Evolutionary conservation across 2,888 invertebrate genomes (phyloP).

Genomic region (Miltochrista miniata): DNA sequence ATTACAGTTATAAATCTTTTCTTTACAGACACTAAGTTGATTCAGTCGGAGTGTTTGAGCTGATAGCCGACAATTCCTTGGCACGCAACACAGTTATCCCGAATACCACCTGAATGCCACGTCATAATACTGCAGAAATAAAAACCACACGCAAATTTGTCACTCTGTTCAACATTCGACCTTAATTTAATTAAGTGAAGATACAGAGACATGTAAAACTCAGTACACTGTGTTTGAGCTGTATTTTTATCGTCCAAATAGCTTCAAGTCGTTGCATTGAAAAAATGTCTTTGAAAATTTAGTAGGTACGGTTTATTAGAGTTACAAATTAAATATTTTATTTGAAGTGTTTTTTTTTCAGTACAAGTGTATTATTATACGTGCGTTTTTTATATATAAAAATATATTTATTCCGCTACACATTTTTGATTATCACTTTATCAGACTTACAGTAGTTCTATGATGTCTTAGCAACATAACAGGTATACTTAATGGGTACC

Average conservation of each 20-base stretch:
- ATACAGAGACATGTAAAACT: not conserved
- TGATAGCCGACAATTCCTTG: constrained; percentile 42
- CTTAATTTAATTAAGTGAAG: constrained; percentile 33
- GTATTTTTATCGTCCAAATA: constrained; percentile 18
- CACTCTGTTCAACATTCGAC: constrained; percentile 29
- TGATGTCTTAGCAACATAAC: too few relatives aligned
- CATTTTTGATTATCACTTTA: too few relatives aligned
- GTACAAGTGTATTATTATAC: too few relatives aligned
- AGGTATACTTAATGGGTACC: too few relatives aligned
- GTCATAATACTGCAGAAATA: constrained; percentile 19
- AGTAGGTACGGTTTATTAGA: too few relatives aligned
- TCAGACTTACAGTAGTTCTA: too few relatives aligned
- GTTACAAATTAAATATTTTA: too few relatives aligned
- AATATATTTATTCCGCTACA: too few relatives aligned
- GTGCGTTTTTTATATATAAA: too few relatives aligned
- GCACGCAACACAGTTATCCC: constrained; percentile 50
- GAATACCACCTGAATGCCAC: constrained; percentile 41
- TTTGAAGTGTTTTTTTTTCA: too few relatives aligned
- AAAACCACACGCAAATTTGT: constrained; percentile 22
- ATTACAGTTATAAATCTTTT: constrained; percentile 27
- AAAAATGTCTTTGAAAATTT: constrained; percentile 29
- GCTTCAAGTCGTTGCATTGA: constrained; percentile 15
- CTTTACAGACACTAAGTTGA: constrained; percentile 23
- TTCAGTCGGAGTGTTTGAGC: constrained; percentile 15
- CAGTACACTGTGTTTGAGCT: constrained; percentile 11